Percentiles rank a stretch among this genome's conserved stretches.
These are phyloP conservation scores for Palythoa grandis DNA, from an alignment of 92 coral and sea anemone genomes.

Conservation along the genomic window DNA sequence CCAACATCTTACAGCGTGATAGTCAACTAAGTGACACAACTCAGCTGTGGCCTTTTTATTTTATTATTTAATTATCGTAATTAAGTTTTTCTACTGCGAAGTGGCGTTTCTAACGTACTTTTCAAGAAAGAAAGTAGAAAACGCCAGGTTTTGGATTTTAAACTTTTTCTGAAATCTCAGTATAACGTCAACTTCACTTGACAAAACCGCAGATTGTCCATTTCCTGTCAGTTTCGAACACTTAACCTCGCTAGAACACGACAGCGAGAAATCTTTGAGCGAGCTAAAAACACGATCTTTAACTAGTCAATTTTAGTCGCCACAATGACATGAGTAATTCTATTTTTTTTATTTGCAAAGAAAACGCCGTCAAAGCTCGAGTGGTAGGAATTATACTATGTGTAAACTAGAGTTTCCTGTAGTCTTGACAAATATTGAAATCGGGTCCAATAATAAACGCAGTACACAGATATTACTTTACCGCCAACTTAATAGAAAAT, in stretches of 20 bases:
- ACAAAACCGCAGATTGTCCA: neutral
- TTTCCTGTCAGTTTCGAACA: slow-evolving; percentile 3
- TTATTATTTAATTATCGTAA: too few species aligned
- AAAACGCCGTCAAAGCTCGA: neutral
- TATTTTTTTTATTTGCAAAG: slow-evolving; percentile 1
- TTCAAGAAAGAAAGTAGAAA: too few species aligned
- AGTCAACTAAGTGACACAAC: too few species aligned
- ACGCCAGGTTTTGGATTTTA: too few species aligned
- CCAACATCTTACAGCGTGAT: too few species aligned
- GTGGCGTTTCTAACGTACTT: too few species aligned
- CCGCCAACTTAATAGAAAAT: neutral
- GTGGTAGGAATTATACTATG: neutral
- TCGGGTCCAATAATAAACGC: neutral
- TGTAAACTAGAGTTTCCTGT: neutral
- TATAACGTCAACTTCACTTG: neutral
- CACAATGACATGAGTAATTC: neutral
- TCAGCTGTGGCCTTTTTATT: too few species aligned
- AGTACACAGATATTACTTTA: neutral
- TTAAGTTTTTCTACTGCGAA: too few species aligned
- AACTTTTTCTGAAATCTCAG: too few species aligned
- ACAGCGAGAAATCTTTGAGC: neutral
- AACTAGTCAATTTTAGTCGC: neutral
- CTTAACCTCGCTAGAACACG: neutral
- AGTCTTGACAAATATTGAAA: neutral
- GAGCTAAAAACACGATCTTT: neutral